A percentile compares a stretch with the other conserved stretches of the same genome.
Conservation (phyloP, 2,113 vertebrate species). For the Pelecanoides urinatrix region DNA sequence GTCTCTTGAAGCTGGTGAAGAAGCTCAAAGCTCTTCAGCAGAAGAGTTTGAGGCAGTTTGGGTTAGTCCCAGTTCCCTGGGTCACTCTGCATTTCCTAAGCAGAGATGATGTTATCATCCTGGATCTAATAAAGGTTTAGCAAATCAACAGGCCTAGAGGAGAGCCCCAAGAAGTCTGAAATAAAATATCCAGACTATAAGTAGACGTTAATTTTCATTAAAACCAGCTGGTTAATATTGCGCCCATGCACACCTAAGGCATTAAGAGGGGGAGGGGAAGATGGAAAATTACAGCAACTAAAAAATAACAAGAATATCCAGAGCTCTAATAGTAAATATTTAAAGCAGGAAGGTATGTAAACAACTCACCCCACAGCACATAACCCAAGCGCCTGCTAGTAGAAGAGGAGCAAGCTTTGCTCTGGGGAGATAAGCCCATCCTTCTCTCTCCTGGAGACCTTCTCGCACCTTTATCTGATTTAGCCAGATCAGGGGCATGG, state of each 20-base stretch:
- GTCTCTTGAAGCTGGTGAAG: background rate
- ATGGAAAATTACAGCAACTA: background rate
- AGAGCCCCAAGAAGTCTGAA: constrained; percentile 1
- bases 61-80: background rate
- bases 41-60: background rate
- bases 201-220: constrained; percentile 25
- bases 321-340: background rate
- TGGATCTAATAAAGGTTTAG: constrained; percentile 7
- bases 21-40: background rate
- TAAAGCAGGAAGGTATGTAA: constrained; percentile 45
- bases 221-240: constrained; percentile 39
- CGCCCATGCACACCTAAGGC: constrained; percentile 17
- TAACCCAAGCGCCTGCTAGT: background rate
- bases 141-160: background rate
- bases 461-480: background rate
- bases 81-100: background rate
- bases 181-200: constrained; percentile 8
- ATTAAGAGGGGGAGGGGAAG: background rate
- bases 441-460: background rate
- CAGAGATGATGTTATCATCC: background rate
- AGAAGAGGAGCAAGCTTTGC: background rate
- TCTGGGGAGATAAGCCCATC: background rate
- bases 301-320: background rate
- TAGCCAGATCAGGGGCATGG: background rate
- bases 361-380: background rate